Evolutionary conservation across 1,140 invertebrate genomes (phyloP).

Genomic region (Drusus annulatus): DNA sequence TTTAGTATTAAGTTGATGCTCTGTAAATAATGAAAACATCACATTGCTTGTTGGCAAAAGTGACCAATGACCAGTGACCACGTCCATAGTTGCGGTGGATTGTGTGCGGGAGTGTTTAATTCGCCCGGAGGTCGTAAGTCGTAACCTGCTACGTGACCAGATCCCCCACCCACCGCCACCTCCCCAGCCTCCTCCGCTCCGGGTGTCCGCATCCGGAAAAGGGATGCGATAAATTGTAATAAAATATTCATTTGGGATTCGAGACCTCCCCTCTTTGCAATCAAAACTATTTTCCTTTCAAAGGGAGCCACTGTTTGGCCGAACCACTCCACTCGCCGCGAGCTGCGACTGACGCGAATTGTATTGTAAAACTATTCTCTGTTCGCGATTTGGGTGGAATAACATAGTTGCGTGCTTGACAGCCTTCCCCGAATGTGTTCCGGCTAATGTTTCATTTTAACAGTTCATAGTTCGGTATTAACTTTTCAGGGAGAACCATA

Average conservation of each 20-base stretch:
- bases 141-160: constrained; percentile 7
- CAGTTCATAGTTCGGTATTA: no score
- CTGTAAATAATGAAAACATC: no score
- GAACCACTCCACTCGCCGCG: background rate
- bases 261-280: constrained; percentile 22
- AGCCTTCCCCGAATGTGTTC: background rate
- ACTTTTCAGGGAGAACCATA: no score
- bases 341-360: background rate
- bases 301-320: background rate
- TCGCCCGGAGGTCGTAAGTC: background rate
- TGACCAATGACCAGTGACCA: no score
- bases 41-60: no score
- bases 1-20: no score
- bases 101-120: constrained; percentile 14
- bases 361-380: constrained; percentile 1
- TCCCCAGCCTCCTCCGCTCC: background rate
- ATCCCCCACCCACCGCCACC: background rate
- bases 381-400: background rate
- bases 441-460: no score
- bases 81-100: background rate
- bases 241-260: constrained; percentile 42
- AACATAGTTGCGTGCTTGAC: background rate
- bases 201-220: constrained; percentile 7
- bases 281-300: constrained; percentile 29
- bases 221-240: constrained; percentile 38